A percentile compares a stretch with the other conserved stretches of the same genome.
Evolutionary conservation across 2,113 vertebrate species (phyloP).

Genomic region (Saguinus midas): DNA sequence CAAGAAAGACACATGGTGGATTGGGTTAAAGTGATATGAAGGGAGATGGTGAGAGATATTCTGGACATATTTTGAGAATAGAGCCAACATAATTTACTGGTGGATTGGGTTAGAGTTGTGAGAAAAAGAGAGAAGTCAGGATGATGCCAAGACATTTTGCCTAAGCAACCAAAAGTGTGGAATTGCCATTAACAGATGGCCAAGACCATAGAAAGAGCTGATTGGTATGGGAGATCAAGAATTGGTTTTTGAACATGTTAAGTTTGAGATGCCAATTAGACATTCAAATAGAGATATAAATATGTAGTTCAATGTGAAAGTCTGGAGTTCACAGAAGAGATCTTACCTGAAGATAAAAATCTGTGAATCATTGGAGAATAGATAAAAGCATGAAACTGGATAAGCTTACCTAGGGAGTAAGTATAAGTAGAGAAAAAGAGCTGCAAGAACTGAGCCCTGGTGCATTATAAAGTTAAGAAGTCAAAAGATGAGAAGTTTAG

Average conservation of each 20-base stretch:
- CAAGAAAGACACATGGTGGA: not conserved
- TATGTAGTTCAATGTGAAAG: not conserved
- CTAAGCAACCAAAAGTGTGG: not conserved
- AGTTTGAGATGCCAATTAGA: not conserved
- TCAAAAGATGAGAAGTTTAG: not conserved
- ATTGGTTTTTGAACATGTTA: not conserved
- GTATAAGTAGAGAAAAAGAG: not conserved
- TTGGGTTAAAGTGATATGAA: not conserved
- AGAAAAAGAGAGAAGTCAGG: constrained; percentile 4
- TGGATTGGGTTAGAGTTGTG: not conserved
- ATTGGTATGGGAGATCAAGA: not conserved
- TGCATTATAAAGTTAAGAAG: not conserved
- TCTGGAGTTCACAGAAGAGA: not conserved
- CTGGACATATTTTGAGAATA: not conserved
- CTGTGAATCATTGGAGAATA: not conserved
- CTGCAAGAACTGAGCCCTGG: not conserved
- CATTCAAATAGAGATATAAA: not conserved
- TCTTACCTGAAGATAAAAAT: not conserved
- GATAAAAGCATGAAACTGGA: not conserved
- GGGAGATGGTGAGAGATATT: not conserved
- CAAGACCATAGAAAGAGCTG: not conserved
- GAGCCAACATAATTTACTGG: not conserved
- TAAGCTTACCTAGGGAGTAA: not conserved
- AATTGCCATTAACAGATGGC: not conserved
- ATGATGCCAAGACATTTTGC: not conserved